A percentile compares a stretch with the other conserved stretches of the same genome.
phyloP scores from a whole-genome alignment of 2,113 vertebrate species.

The Burhinus oedicnemus region DNA sequence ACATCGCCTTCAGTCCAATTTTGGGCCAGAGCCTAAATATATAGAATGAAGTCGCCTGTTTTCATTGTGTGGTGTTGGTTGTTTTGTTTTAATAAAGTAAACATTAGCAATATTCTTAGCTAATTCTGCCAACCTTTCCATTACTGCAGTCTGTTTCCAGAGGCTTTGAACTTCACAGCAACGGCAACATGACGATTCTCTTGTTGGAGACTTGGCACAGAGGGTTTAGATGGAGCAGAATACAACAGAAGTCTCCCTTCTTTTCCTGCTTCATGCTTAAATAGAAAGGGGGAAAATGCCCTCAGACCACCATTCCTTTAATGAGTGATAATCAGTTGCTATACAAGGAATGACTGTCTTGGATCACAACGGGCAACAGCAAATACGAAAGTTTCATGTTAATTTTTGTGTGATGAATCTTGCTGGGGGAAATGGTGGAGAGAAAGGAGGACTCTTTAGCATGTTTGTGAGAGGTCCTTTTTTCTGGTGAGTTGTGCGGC shows the following conservation, averaged over 20 bases:
- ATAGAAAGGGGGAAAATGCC: background rate
- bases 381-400: background rate
- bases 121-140: slow-evolving; percentile 13
- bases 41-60: slow-evolving; percentile 16
- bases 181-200: background rate
- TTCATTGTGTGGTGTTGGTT: background rate
- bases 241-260: background rate
- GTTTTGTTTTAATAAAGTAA: slow-evolving; percentile 43
- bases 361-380: background rate
- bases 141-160: slow-evolving; percentile 19
- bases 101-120: background rate
- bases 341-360: background rate
- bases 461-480: background rate
- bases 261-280: background rate
- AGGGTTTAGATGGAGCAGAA: background rate
- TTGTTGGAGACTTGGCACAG: background rate
- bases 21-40: slow-evolving; percentile 14
- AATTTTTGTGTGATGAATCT: background rate
- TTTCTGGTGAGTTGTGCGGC: background rate
- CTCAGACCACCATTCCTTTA: background rate
- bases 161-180: slow-evolving; percentile 1
- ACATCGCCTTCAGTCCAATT: background rate
- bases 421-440: background rate
- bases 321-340: background rate
- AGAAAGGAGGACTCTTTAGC: background rate